A percentile compares a stretch with the other conserved stretches of the same genome.
These are phyloP conservation scores for Malurus splendens DNA, from an alignment of 2,797 vertebrate genomes.

Conservation along the genomic window DNA sequence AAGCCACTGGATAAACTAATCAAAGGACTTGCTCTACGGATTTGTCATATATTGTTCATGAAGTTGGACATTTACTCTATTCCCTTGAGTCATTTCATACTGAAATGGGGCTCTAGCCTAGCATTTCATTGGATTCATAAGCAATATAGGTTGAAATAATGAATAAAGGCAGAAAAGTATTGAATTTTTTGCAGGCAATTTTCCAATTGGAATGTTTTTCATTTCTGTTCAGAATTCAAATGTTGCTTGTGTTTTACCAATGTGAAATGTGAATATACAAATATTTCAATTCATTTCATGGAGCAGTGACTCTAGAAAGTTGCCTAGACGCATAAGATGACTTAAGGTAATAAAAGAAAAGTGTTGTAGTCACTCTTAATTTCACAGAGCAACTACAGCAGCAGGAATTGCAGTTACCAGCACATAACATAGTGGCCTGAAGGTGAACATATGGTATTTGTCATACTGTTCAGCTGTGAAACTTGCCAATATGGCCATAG, in stretches of 20 bases:
- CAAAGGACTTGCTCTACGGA: neutral
- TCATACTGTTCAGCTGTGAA: slow-evolving; percentile 48
- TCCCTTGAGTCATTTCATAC: slow-evolving; percentile 30
- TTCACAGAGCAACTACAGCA: slow-evolving; percentile 43
- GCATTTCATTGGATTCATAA: slow-evolving; percentile 46
- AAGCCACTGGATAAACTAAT: slow-evolving; percentile 5
- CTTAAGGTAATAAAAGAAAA: slow-evolving; percentile 40
- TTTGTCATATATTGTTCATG: slow-evolving; percentile 35
- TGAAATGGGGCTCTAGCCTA: slow-evolving; percentile 6
- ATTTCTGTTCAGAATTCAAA: slow-evolving; percentile 51
- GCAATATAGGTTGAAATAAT: slow-evolving; percentile 26
- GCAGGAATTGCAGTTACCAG: slow-evolving; percentile 41
- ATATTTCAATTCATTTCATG: slow-evolving; percentile 38
- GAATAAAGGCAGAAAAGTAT: slow-evolving; percentile 20
- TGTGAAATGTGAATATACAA: slow-evolving; percentile 9
- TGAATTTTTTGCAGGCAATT: slow-evolving; percentile 1
- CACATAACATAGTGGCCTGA: slow-evolving; percentile 48
- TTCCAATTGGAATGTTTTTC: neutral
- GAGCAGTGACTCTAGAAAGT: slow-evolving; percentile 30
- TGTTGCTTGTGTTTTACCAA: slow-evolving; percentile 1
- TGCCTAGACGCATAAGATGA: slow-evolving; percentile 20
- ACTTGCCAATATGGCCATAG: neutral
- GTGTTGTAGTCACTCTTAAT: slow-evolving; percentile 35
- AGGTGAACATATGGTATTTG: slow-evolving; percentile 65
- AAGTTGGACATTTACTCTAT: slow-evolving; percentile 22